Percentiles rank a stretch among this genome's conserved stretches.
These are phyloP conservation scores for Vulpes vulpes DNA, from an alignment of 2,113 vertebrate species.

Conservation along the genomic window DNA sequence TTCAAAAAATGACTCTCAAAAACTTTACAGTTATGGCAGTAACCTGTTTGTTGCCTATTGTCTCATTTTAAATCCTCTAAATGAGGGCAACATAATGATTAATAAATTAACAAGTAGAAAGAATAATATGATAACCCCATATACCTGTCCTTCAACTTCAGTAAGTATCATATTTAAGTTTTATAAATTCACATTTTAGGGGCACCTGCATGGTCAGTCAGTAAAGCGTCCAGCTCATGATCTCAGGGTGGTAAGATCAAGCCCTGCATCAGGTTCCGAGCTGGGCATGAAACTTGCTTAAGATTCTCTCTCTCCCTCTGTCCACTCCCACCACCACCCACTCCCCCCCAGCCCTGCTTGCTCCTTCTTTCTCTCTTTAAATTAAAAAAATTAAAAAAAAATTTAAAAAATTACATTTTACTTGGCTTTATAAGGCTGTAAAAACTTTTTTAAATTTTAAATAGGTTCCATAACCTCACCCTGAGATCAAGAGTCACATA, in stretches of 20 bases:
- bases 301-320: not conserved
- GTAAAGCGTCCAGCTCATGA: not conserved
- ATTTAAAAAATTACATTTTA: not conserved
- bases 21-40: not conserved
- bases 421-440: not conserved
- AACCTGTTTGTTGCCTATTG: not conserved
- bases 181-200: constrained; percentile 16
- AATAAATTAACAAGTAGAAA: not conserved
- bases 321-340: not conserved
- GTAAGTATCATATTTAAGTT: not conserved
- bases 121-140: not conserved
- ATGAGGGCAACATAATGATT: not conserved
- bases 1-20: not conserved
- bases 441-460: not conserved
- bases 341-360: not conserved
- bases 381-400: not conserved
- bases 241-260: not conserved
- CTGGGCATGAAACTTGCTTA: not conserved
- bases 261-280: not conserved
- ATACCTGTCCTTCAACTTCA: not conserved
- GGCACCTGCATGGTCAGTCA: not conserved
- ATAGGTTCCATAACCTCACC: not conserved
- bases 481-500: not conserved
- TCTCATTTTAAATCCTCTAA: constrained; percentile 26
- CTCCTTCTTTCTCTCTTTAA: not conserved